Percentiles rank a stretch among this genome's conserved stretches.
Evolutionary conservation across 2,113 vertebrate genomes (phyloP).

Genomic region (Thamnaconus septentrionalis): DNA sequence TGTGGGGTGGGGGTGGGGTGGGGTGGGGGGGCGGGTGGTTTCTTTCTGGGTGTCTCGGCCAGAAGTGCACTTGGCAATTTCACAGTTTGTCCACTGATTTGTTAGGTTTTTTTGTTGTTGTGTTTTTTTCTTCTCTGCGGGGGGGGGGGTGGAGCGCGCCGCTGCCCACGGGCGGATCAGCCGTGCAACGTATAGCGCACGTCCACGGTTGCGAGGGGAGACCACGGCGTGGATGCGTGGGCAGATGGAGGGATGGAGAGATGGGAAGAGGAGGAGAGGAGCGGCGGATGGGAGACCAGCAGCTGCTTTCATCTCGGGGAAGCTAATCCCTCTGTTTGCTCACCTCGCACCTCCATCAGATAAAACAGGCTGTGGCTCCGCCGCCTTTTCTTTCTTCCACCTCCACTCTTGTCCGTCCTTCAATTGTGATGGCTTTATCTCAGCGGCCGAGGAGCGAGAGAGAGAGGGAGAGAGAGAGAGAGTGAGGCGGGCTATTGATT

Average conservation of each 20-base stretch:
- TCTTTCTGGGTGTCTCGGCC: conserved; percentile 22
- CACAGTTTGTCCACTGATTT: conserved; percentile 41
- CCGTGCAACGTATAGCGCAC: conserved; percentile 41
- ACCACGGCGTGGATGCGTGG: conserved; percentile 66
- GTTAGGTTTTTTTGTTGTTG: conserved; percentile 3
- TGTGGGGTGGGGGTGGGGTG: no score
- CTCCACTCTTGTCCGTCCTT: conserved; percentile 43
- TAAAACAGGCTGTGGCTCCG: conserved; percentile 49
- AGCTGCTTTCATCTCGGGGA: conserved; percentile 70
- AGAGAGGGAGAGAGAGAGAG: background rate
- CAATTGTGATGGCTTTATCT: conserved; percentile 65
- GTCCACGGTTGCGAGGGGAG: conserved; percentile 66
- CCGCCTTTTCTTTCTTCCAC: conserved; percentile 14
- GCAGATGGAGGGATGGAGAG: conserved; percentile 58
- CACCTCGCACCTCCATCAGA: conserved; percentile 63
- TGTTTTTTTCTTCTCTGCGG: conserved; percentile 7
- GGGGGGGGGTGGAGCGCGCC: conserved; percentile 44
- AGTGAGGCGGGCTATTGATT: conserved; percentile 66
- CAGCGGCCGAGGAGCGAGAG: conserved; percentile 15
- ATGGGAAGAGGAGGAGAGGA: conserved; percentile 32
- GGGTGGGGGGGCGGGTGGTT: conserved; percentile 20
- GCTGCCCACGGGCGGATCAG: conserved; percentile 11
- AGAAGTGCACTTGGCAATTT: conserved; percentile 49
- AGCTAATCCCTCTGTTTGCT: conserved; percentile 64
- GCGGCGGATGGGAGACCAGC: conserved; percentile 58